phyloP scores from a whole-genome alignment of 2,888 invertebrate genomes.

The Andrena haemorrhoa region DNA sequence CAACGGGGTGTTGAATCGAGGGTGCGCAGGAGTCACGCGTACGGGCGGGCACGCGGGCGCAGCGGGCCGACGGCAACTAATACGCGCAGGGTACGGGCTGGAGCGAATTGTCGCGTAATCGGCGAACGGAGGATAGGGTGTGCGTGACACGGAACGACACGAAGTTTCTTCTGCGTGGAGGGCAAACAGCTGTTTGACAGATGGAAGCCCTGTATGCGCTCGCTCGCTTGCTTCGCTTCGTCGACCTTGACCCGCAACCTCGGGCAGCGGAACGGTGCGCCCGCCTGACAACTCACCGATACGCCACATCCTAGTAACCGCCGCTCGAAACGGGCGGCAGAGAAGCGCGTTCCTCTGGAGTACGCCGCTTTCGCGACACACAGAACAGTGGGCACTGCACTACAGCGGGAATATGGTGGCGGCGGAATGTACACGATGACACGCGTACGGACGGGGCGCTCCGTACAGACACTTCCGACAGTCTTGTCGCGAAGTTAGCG shows the following conservation, averaged over 20 bases:
- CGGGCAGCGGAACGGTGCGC: conserved; percentile 70
- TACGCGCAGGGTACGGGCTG: neutral
- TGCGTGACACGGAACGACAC: conserved; percentile 28
- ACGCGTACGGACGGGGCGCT: conserved; percentile 48
- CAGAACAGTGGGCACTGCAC: conserved; percentile 42
- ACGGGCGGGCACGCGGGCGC: conserved; percentile 33
- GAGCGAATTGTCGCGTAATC: conserved; percentile 28
- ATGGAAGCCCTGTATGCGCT: conserved; percentile 77
- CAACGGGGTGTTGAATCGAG: conserved; percentile 17
- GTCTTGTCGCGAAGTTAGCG: conserved; percentile 42
- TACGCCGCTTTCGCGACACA: conserved; percentile 33
- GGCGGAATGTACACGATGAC: conserved; percentile 42
- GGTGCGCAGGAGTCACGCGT: conserved; percentile 32
- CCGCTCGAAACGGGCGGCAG: conserved; percentile 55
- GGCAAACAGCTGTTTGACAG: conserved; percentile 84
- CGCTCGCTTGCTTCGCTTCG: conserved; percentile 60
- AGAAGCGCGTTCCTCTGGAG: conserved; percentile 48
- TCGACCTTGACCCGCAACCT: conserved; percentile 84
- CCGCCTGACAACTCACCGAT: conserved; percentile 80
- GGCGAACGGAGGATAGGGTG: conserved; percentile 22
- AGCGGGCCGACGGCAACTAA: conserved; percentile 12
- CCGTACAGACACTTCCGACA: conserved; percentile 43
- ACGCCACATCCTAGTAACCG: conserved; percentile 80
- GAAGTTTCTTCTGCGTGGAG: conserved; percentile 69
- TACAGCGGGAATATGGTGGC: conserved; percentile 39